Conservation (phyloP, 2,113 vertebrate genomes). For the Brachyhypopomus gauderio region DNA sequence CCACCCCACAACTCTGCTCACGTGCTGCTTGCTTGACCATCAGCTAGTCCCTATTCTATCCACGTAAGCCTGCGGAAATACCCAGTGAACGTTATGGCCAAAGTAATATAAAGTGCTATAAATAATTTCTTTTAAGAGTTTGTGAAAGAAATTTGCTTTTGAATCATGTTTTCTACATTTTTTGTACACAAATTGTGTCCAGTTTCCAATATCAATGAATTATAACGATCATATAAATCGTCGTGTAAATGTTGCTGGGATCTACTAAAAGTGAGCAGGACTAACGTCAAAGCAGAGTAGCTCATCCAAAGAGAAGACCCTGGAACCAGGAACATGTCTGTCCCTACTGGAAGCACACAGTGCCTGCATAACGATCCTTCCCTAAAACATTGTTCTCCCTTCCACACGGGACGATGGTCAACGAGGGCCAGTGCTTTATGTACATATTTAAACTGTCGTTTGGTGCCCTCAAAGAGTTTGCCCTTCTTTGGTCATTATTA, state of each 20-base stretch:
- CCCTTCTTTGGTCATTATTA: conserved; percentile 19
- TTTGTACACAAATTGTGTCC: no score
- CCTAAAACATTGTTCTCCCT: conserved; percentile 4
- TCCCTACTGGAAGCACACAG: conserved; percentile 48
- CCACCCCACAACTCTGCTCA: neutral
- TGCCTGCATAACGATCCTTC: conserved; percentile 48
- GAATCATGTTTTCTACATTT: no score
- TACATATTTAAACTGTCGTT: neutral
- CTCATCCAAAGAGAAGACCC: neutral
- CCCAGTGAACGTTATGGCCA: conserved; percentile 6
- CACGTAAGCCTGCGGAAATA: neutral
- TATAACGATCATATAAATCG: no score
- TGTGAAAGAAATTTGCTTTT: no score
- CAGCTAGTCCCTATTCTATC: neutral
- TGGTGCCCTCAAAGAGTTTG: neutral
- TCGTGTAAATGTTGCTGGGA: neutral
- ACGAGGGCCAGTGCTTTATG: neutral
- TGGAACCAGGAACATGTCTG: conserved; percentile 12
- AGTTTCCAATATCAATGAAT: no score
- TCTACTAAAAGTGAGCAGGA: neutral
- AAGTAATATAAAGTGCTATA: conserved; percentile 42
- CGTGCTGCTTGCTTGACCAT: neutral
- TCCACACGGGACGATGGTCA: neutral
- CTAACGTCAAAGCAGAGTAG: conserved; percentile 5
- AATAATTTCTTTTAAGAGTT: neutral